These are phyloP conservation scores for Colinus virginianus DNA, from an alignment of 2,113 vertebrate genomes.

Conservation along the genomic window DNA sequence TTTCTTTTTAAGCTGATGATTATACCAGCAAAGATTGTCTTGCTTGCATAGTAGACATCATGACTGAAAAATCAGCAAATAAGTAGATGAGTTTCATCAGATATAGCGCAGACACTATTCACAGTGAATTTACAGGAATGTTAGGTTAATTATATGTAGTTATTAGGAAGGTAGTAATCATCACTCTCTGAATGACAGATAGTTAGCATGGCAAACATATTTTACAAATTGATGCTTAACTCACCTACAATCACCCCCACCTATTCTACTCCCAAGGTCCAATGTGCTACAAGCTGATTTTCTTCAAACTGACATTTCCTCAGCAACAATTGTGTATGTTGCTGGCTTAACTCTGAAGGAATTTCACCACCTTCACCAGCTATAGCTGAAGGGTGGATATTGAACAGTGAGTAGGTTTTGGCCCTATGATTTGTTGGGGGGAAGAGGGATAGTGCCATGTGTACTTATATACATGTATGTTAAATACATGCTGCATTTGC, in stretches of 20 bases:
- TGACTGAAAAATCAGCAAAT: not conserved
- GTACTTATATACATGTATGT: rapidly evolving
- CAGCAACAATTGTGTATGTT: not conserved
- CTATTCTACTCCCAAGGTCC: rapidly evolving
- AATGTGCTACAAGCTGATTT: not conserved
- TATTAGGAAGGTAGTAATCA: slow-evolving; percentile 25
- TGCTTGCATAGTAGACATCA: not conserved
- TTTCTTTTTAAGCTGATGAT: not conserved
- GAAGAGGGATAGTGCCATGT: not conserved
- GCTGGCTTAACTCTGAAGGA: not conserved
- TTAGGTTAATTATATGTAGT: not conserved
- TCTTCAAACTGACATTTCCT: not conserved
- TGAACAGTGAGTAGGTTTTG: not conserved
- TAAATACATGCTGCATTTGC: not conserved
- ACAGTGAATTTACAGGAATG: slow-evolving; percentile 17
- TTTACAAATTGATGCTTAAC: slow-evolving; percentile 36
- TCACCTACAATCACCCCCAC: not conserved
- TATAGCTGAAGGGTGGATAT: not conserved
- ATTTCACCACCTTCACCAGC: not conserved
- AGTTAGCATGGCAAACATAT: not conserved
- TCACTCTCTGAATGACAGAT: not conserved
- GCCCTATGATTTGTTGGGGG: not conserved
- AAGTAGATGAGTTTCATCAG: slow-evolving; percentile 2
- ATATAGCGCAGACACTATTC: not conserved
- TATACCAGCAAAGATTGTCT: not conserved